Evolutionary conservation across 2,888 invertebrate species (phyloP).

Genomic region (Drosophila pegasa): DNA sequence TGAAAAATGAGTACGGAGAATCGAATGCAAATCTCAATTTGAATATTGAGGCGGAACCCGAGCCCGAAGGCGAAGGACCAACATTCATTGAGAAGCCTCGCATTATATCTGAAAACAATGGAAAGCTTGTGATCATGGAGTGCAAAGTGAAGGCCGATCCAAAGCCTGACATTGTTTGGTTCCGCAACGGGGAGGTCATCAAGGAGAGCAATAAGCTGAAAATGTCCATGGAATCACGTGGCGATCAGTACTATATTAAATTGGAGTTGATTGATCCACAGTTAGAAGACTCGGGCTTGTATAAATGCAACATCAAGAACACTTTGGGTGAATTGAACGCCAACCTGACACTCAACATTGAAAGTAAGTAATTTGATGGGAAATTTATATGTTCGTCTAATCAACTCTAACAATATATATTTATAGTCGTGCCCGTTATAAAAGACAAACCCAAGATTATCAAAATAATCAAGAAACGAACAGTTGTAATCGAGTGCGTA

Average conservation of each 20-base stretch:
- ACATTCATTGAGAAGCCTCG: conserved; percentile 96
- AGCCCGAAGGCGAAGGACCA: conserved; percentile 96
- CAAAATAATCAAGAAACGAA: conserved; percentile 95
- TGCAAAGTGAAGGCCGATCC: conserved; percentile 94
- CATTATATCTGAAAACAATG: conserved; percentile 93
- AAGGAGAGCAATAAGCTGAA: conserved; percentile 93
- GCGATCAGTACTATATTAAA: conserved; percentile 94
- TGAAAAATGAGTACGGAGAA: conserved; percentile 97
- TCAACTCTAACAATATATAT: not conserved
- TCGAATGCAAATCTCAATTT: conserved; percentile 98
- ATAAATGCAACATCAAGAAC: conserved; percentile 99
- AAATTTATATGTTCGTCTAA: not conserved
- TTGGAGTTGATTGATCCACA: conserved; percentile 95
- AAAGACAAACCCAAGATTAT: conserved; percentile 96
- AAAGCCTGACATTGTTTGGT: conserved; percentile 93
- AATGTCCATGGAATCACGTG: conserved; percentile 90
- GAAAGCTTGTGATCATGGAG: conserved; percentile 94
- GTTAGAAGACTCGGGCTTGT: conserved; percentile 97
- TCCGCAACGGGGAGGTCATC: conserved; percentile 91
- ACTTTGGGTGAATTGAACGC: conserved; percentile 98
- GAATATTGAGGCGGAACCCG: conserved; percentile 98
- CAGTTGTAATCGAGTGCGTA: conserved; percentile 96
- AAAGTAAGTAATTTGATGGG: conserved; percentile 89
- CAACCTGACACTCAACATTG: conserved; percentile 98
- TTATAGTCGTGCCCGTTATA: conserved; percentile 95